Percentiles rank a stretch among this genome's conserved stretches.
These are phyloP conservation scores for Plutomurus gul DNA, from an alignment of 1,140 invertebrate genomes.

Conservation along the genomic window DNA sequence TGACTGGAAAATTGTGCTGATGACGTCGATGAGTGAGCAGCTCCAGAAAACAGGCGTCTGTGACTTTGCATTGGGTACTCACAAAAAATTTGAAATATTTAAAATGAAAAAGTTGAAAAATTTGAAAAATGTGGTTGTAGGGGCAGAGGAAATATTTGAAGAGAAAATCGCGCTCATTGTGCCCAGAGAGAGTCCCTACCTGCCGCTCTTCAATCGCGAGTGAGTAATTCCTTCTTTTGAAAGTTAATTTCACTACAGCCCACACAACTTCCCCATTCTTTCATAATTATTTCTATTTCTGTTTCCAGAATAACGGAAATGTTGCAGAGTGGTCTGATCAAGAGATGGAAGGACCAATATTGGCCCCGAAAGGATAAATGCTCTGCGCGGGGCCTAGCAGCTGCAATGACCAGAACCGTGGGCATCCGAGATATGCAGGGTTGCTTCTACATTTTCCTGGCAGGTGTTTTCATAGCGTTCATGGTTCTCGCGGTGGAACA, in stretches of 20 bases:
- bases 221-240: constrained; percentile 61
- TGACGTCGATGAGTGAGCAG: constrained; percentile 67
- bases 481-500: constrained; percentile 37
- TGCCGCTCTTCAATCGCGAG: constrained; percentile 65
- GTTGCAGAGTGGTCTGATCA: constrained; percentile 81
- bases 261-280: neutral
- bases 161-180: constrained; percentile 79
- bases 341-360: constrained; percentile 78
- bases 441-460: constrained; percentile 47
- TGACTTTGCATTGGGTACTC: constrained; percentile 70
- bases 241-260: constrained; percentile 35
- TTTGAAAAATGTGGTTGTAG: constrained; percentile 56
- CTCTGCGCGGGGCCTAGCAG: constrained; percentile 55
- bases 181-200: constrained; percentile 72
- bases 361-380: constrained; percentile 80
- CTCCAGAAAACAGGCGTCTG: constrained; percentile 67
- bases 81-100: too few species aligned
- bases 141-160: constrained; percentile 74
- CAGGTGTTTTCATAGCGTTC: constrained; percentile 36
- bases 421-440: constrained; percentile 52
- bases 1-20: constrained; percentile 78
- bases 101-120: neutral
- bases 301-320: constrained; percentile 71
- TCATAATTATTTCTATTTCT: neutral
- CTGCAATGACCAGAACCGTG: constrained; percentile 31